Percentiles rank a stretch among this genome's conserved stretches.
phyloP scores from a whole-genome alignment of 2,113 vertebrate genomes.

The Datnioides undecimradiatus region DNA sequence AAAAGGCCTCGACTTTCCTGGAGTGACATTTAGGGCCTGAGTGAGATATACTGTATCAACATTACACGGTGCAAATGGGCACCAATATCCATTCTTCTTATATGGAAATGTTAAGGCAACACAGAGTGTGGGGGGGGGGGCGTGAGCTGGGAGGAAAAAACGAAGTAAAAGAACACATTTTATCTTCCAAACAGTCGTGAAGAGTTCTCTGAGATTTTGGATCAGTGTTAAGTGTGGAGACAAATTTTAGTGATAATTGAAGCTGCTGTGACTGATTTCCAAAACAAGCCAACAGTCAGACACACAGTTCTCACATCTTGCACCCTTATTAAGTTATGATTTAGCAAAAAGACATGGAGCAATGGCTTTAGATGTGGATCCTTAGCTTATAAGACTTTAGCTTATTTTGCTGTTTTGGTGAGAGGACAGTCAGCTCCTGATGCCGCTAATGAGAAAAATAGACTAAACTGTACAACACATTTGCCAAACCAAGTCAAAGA shows the following conservation, averaged over 20 bases:
- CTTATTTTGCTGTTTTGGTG: not conserved
- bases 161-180: not conserved
- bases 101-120: conserved; percentile 69
- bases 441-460: no score
- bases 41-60: conserved; percentile 74
- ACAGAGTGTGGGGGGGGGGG: not conserved
- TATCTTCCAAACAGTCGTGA: not conserved
- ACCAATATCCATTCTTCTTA: conserved; percentile 57
- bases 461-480: not conserved
- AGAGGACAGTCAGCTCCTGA: no score
- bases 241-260: not conserved
- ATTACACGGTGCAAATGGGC: conserved; percentile 65
- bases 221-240: not conserved
- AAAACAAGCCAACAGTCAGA: not conserved
- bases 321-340: not conserved
- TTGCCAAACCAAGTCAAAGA: not conserved
- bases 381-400: not conserved
- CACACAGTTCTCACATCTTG: not conserved
- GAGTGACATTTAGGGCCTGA: conserved; percentile 78
- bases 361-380: not conserved
- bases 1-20: conserved; percentile 68
- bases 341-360: not conserved
- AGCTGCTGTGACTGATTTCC: no score
- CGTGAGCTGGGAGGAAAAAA: not conserved
- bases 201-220: not conserved